A percentile compares a stretch with the other conserved stretches of the same genome.
phyloP scores from a whole-genome alignment of 2,113 vertebrate genomes.

The Centropus bengalensis region DNA sequence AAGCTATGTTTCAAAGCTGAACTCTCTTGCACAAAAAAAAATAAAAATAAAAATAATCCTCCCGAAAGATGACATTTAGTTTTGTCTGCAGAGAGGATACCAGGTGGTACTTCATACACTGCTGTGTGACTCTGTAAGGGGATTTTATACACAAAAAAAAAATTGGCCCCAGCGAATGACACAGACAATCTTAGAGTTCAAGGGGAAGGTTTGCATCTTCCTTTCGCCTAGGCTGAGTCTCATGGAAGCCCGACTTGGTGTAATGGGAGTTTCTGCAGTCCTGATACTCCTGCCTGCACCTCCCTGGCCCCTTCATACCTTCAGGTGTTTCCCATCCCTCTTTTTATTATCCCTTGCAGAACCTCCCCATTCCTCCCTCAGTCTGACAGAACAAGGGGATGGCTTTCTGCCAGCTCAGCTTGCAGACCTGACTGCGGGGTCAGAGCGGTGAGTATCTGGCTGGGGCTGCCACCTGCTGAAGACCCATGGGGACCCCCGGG shows the following conservation, averaged over 20 bases:
- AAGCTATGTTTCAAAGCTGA: background rate
- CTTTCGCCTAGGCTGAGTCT: background rate
- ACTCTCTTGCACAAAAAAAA: background rate
- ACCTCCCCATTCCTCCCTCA: background rate
- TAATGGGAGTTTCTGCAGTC: background rate
- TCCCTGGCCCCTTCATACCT: background rate
- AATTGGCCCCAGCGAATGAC: background rate
- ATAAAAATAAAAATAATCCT: background rate
- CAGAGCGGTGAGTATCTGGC: background rate
- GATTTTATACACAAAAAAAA: background rate
- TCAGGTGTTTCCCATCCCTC: background rate
- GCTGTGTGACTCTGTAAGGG: background rate
- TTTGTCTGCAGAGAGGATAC: background rate
- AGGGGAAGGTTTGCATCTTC: background rate
- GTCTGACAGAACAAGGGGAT: background rate
- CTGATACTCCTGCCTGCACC: background rate
- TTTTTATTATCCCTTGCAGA: background rate
- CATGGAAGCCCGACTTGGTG: background rate
- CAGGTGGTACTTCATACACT: accelerated
- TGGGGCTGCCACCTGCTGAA: background rate
- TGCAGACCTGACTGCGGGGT: accelerated
- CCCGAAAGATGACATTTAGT: background rate
- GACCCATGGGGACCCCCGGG: background rate
- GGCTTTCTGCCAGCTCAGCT: background rate
- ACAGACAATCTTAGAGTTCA: background rate